Conservation (phyloP, 2,888 invertebrate genomes). For the Tipula lateralis region DNA sequence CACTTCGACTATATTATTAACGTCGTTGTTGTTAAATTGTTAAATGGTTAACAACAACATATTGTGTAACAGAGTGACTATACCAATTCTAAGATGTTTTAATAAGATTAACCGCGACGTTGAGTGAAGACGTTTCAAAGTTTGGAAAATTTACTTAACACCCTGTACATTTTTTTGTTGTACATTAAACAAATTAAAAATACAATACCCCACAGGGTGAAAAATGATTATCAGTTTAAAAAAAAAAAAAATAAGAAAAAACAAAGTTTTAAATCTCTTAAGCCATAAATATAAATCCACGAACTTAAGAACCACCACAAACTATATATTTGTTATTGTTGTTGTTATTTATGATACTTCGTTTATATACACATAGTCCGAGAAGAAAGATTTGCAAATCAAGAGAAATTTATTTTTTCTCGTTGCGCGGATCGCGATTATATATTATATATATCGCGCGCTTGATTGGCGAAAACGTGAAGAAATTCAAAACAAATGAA, state of each 20-base stretch:
- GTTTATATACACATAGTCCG: background rate
- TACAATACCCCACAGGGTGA: constrained; percentile 4
- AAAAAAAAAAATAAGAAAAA: background rate
- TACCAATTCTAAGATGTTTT: background rate
- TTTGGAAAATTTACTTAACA: background rate
- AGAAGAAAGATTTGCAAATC: constrained; percentile 6
- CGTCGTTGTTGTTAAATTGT: constrained; percentile 3
- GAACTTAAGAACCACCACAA: constrained; percentile 6
- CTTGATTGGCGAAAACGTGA: background rate
- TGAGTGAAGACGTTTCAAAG: too few species aligned
- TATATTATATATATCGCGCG: background rate
- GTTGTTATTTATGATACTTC: background rate
- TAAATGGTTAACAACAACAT: background rate
- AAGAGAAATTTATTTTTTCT: background rate
- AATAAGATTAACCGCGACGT: background rate
- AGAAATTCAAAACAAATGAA: background rate
- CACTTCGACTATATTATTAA: constrained; percentile 4
- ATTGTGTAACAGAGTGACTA: background rate
- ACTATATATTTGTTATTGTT: background rate
- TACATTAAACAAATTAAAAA: background rate
- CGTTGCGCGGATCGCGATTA: background rate
- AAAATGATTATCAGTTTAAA: constrained; percentile 11
- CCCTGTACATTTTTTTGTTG: background rate
- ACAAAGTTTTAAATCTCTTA: background rate
- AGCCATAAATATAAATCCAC: background rate